Percentiles rank a stretch among this genome's conserved stretches.
Conservation (phyloP, 2,888 invertebrate genomes). For the Coenonympha arcania region DNA sequence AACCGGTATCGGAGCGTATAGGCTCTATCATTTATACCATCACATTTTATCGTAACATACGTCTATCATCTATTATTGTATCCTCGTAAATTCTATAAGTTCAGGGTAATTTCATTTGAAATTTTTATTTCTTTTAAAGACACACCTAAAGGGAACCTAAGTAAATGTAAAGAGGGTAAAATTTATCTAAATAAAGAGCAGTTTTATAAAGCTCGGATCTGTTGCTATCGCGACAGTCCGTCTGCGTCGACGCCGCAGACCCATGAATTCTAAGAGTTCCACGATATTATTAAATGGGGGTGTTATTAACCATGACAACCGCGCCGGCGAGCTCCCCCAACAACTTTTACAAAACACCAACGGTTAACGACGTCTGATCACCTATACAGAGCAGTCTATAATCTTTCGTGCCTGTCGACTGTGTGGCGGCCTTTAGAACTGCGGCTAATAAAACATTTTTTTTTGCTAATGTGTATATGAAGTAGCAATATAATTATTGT, state of each 20-base stretch:
- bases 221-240: conserved; percentile 54
- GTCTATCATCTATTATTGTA: too few species aligned
- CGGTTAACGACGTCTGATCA: conserved; percentile 63
- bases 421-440: conserved; percentile 25
- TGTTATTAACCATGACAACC: conserved; percentile 71
- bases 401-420: conserved; percentile 56
- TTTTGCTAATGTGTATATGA: too few species aligned
- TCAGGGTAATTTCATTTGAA: too few species aligned
- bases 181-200: too few species aligned
- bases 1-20: too few species aligned
- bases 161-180: too few species aligned
- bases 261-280: conserved; percentile 37
- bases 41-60: too few species aligned
- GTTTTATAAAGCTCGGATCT: conserved; percentile 39
- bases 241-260: conserved; percentile 34
- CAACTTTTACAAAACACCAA: conserved; percentile 63
- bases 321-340: conserved; percentile 39
- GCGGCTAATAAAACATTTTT: conserved; percentile 3
- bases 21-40: too few species aligned
- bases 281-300: conserved; percentile 45
- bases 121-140: too few species aligned
- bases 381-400: conserved; percentile 65
- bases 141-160: too few species aligned
- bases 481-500: too few species aligned
- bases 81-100: too few species aligned